Evolutionary conservation across 1,140 invertebrate genomes (phyloP).

Genomic region (Drosophila ogumai): DNA sequence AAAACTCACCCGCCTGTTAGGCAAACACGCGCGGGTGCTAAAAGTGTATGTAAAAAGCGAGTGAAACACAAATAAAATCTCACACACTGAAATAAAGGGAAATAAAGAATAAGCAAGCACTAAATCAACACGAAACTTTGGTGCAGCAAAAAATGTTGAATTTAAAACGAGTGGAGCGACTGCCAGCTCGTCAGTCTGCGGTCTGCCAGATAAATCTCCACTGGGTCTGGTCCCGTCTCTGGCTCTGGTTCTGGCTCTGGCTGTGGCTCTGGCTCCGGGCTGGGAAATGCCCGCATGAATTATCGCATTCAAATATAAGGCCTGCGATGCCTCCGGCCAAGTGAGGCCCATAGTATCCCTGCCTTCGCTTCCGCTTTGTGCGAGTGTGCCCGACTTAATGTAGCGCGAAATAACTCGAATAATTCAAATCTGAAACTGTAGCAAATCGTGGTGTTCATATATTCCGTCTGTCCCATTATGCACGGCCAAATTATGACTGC

Average conservation of each 20-base stretch:
- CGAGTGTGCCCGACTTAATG: constrained; percentile 47
- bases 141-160: constrained; percentile 27
- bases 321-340: constrained; percentile 29
- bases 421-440: constrained; percentile 53
- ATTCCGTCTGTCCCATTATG: constrained; percentile 45
- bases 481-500: constrained; percentile 57
- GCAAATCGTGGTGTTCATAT: constrained; percentile 36
- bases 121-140: constrained; percentile 50
- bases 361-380: constrained; percentile 1
- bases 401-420: constrained; percentile 75
- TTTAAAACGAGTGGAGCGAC: constrained; percentile 33
- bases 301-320: constrained; percentile 60
- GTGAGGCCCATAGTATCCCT: constrained; percentile 8
- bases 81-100: constrained; percentile 23
- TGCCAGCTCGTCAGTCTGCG: constrained; percentile 41
- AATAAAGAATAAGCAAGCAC: constrained; percentile 51
- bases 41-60: constrained; percentile 30
- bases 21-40: constrained; percentile 42
- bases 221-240: constrained; percentile 21
- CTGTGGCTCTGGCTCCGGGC: constrained; percentile 22
- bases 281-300: constrained; percentile 53
- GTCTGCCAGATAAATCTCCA: constrained; percentile 52
- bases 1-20: constrained; percentile 43
- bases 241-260: constrained; percentile 19
- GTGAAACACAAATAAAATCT: constrained; percentile 34